Evolutionary conservation across 2,888 invertebrate genomes (phyloP), one percentile per base, ranked within the genome.

Genomic region (Glyphotaelius pellucidus): DNA sequence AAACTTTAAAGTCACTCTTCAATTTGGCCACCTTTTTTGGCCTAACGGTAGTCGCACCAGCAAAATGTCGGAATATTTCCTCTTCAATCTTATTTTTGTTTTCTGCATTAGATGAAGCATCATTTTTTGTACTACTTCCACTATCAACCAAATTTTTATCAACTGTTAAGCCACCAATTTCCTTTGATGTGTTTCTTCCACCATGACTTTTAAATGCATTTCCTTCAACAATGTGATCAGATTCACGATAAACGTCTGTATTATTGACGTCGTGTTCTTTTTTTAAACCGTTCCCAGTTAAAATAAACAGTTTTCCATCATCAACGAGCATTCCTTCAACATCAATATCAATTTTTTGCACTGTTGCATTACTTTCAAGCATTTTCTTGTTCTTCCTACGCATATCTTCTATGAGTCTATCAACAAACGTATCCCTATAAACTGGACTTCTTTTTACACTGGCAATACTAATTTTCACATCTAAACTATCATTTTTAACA

Each of bases 401-500:
- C 81, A 79, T 89, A 38, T 91, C 85, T 42, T 90, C 81, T 25
- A 88, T 80, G 30, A 92, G 80, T 80, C 90, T 91, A 88, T 92
- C 92, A 25, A 92, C 81, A 80, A 92, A 91, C 2, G 92, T 92
- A 35, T 92, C 91, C 32, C 92, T 91, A 42, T 91, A 88, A 31
- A 80, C n/a, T 38, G 52, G 35, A 32, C 42, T 25, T 30, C 25
- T 86, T 47, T 90, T 86, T 30, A 35, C 88, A 32, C 35, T 84
- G 30, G 79, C 25, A 80, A 38, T 89, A 89, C 42, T 89, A 38
- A 30, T 89, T 30, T 11, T 84, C 30, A 35, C 32, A 15, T 88
- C 32, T 52, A 88, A 67, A 67, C 88, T 89, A 83, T 38, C 67
- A 84, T 89, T 83, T 83, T 84, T 85, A 84, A 83, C 67, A 91